Percentiles rank a stretch among this genome's conserved stretches.
phyloP scores from a whole-genome alignment of 2,797 vertebrate genomes.

The Somateria mollissima region DNA sequence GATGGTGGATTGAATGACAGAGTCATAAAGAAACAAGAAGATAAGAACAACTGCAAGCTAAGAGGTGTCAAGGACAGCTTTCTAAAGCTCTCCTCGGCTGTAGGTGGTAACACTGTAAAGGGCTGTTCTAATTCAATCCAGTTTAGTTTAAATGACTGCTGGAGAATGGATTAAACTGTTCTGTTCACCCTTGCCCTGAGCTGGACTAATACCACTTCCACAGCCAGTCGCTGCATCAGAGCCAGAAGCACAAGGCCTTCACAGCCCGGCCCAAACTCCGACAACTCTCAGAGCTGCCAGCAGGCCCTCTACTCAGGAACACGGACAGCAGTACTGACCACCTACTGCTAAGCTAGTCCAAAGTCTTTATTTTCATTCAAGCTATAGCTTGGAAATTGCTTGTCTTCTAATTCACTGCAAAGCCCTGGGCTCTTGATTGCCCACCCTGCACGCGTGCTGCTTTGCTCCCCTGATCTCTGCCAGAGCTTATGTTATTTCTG shows the following conservation, averaged over 20 bases:
- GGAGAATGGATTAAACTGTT: background rate
- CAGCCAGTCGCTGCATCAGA: background rate
- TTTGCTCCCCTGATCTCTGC: background rate
- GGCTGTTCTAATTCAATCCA: background rate
- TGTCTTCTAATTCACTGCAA: background rate
- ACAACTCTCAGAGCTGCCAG: background rate
- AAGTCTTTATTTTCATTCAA: background rate
- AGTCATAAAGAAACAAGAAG: conserved; percentile 27
- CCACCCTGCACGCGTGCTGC: background rate
- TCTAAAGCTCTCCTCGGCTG: background rate
- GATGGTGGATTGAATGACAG: background rate
- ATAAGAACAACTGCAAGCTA: conserved; percentile 13
- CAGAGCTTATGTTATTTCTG: background rate
- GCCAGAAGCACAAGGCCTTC: background rate
- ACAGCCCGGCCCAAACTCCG: background rate
- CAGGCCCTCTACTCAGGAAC: background rate
- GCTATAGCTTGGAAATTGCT: background rate
- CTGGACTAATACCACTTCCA: background rate
- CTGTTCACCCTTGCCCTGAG: background rate
- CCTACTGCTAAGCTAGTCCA: background rate
- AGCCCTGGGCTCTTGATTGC: background rate
- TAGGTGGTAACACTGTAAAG: background rate
- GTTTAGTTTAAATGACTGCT: conserved; percentile 9
- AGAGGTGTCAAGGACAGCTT: conserved; percentile 32
- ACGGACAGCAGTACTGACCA: background rate